Percentiles rank a stretch among this genome's conserved stretches.
Evolutionary conservation across 2,797 vertebrate genomes (phyloP).

Genomic region (Lepus oiostolus): DNA sequence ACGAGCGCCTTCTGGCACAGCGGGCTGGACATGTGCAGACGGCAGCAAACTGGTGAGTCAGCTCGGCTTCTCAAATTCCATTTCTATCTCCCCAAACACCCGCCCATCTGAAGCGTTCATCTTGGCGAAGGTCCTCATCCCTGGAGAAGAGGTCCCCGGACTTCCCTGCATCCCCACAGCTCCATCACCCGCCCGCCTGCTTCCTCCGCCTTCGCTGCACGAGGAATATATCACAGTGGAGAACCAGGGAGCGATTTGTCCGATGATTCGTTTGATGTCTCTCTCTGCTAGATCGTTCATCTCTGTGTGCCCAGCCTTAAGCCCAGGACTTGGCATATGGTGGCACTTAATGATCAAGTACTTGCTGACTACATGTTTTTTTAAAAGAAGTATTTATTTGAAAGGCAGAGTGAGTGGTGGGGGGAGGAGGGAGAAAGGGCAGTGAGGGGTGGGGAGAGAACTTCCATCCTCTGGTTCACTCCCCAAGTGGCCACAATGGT

Average conservation of each 20-base stretch:
- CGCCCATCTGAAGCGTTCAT: background rate
- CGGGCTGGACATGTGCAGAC: background rate
- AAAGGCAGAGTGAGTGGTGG: too few species aligned
- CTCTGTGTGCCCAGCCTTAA: background rate
- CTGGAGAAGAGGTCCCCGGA: background rate
- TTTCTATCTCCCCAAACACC: background rate
- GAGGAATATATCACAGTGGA: background rate
- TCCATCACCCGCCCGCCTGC: background rate
- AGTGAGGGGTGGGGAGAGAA: too few species aligned
- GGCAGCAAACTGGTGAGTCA: background rate
- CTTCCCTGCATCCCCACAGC: background rate
- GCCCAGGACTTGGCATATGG: background rate
- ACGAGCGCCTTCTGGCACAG: background rate
- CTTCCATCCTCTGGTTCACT: too few species aligned
- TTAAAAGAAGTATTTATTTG: too few species aligned
- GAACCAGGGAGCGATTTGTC: background rate
- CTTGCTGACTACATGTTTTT: too few species aligned
- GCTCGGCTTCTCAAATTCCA: background rate
- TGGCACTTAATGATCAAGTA: background rate
- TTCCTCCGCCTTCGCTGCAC: background rate
- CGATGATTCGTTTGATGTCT: background rate
- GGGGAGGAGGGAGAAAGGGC: too few species aligned
- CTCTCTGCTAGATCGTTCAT: background rate
- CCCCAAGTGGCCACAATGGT: too few species aligned
- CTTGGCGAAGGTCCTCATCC: background rate